phyloP scores from a whole-genome alignment of 1,140 invertebrate genomes.

The Hetaerina americana region DNA sequence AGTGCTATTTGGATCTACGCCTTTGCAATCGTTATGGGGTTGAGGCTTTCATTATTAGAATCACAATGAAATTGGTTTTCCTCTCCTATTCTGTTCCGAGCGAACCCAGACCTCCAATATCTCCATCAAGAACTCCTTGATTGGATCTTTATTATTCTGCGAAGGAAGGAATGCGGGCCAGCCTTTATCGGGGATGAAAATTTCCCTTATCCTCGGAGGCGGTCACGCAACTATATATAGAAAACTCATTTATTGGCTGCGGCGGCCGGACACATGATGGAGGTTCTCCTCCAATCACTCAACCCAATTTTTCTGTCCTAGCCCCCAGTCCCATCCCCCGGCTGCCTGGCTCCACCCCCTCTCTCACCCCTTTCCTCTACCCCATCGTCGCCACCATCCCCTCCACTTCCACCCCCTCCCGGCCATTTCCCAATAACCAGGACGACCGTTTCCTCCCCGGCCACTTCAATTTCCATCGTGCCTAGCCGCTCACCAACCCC shows the following conservation, averaged over 20 bases:
- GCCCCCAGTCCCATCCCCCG: background rate
- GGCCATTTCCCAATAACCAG: background rate
- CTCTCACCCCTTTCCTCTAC: background rate
- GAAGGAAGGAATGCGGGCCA: background rate
- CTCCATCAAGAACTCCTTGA: background rate
- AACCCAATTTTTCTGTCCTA: background rate
- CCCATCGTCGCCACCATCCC: background rate
- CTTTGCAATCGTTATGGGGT: background rate
- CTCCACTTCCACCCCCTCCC: background rate
- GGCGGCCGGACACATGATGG: background rate
- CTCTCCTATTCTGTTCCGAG: background rate
- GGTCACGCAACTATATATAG: background rate
- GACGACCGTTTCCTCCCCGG: background rate
- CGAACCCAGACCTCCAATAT: background rate
- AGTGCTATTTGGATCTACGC: no score
- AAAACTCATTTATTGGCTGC: background rate
- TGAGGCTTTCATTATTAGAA: background rate
- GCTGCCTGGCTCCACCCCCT: no score
- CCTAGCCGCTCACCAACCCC: background rate
- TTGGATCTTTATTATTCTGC: background rate
- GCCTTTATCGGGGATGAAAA: background rate
- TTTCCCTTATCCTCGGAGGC: background rate
- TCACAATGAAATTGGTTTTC: background rate
- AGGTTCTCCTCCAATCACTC: background rate
- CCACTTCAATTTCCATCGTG: background rate